Evolutionary conservation across 2,888 invertebrate genomes (phyloP).

Genomic region (Yponomeuta malinellus): DNA sequence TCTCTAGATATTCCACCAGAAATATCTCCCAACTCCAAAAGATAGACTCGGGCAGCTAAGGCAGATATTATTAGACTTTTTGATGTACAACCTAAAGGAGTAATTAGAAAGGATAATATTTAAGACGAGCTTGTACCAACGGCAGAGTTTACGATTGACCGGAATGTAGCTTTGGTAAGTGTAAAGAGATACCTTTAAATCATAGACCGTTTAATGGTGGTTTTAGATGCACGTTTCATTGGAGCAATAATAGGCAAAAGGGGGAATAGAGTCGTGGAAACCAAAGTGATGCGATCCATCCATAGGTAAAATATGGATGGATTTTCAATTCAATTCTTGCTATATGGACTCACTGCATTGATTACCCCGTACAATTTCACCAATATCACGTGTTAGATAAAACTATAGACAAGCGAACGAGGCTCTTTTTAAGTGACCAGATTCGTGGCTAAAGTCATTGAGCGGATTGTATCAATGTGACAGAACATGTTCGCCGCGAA

Average conservation of each 20-base stretch:
- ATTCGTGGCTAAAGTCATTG: conserved; percentile 1
- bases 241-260: not conserved
- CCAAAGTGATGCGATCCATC: not conserved
- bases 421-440: not conserved
- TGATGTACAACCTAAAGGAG: not conserved
- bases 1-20: no score
- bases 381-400: no score
- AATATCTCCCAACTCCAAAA: no score
- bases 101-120: not conserved
- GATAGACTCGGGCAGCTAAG: not conserved
- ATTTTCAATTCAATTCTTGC: not conserved
- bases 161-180: not conserved
- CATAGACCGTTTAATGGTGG: not conserved
- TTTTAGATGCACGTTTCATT: not conserved
- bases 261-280: not conserved
- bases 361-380: no score
- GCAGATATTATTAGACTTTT: not conserved
- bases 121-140: not conserved
- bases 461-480: conserved; percentile 23
- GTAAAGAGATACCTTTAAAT: not conserved
- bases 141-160: not conserved
- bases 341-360: no score
- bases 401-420: no score
- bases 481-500: conserved; percentile 25
- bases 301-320: not conserved